Base-by-base conservation (phyloP, 2,888 invertebrate species). In the Troglohyphantes excavatus region DNA sequence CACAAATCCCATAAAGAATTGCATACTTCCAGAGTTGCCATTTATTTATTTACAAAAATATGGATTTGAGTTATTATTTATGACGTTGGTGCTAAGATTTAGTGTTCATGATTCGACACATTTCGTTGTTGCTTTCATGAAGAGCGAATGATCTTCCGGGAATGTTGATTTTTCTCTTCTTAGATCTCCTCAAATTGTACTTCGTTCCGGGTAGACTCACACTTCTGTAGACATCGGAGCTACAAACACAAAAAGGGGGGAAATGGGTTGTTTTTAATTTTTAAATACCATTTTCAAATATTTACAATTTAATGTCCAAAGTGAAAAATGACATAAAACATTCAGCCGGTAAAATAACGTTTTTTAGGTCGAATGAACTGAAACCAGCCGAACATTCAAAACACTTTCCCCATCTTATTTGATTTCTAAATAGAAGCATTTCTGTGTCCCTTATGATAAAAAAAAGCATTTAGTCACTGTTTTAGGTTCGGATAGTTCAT, bases 111-210 rank as follows among this genome's bases (percentile, higher is more conserved):
- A 26, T 33, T n/a, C 63, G 70, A 93, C 97, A 97, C 95, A 96
- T 96, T 93, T 96, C 95, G 93, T 96, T 96, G 93, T 97, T 97
- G 93, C 96, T 96, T 92, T 95, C 94, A 93, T 97, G 96, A 61
- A 97, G 94, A 23, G 95, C 95, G 93, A 96, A 96, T 0, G 97
- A 96, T 90, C 94, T 94, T n/a, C 96, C 96, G 5, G 96, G 95
- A 19, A 96, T 93, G 59, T 94, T 93, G 72, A 94, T 93, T 53
- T 94, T 94, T 88, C 94, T 94, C 91, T 95, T 95, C 78, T 94
- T 94, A 0, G 95, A 95, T 91, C 95, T 95, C 88, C 95, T 94
- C 90, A 95, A 93, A 90, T 94, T 94, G 92, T 95, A 95, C 92
- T 95, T 95, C 92, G 95, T 95, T 85, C 95, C 95, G 17, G 95